Conservation (phyloP, 2,888 invertebrate genomes). For the Stenodema calcarata region DNA sequence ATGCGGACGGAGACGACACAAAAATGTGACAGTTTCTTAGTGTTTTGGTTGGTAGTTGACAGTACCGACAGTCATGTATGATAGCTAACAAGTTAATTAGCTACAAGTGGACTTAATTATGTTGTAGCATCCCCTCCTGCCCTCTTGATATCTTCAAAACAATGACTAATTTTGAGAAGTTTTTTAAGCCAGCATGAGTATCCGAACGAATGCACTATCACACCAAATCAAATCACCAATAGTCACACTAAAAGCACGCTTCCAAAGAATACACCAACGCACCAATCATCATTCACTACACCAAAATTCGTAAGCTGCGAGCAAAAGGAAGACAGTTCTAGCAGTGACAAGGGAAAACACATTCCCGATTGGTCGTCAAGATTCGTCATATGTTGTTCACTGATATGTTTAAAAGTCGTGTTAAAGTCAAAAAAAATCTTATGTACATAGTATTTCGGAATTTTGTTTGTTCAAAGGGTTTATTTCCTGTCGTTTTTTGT, state of each 20-base stretch:
- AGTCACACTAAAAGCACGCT: slow-evolving; percentile 44
- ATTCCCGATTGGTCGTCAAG: slow-evolving; percentile 12
- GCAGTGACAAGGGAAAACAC: slow-evolving; percentile 34
- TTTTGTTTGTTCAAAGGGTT: neutral
- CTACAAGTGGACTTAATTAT: no score
- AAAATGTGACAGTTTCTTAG: no score
- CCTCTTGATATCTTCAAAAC: neutral
- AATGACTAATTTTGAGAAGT: neutral
- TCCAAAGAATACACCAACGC: slow-evolving; percentile 43
- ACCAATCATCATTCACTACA: slow-evolving; percentile 45
- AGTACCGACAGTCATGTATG: no score
- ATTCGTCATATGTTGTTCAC: neutral
- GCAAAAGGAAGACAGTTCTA: slow-evolving; percentile 18
- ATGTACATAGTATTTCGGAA: neutral
- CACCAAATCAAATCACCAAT: slow-evolving; percentile 26
- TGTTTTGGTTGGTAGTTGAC: no score
- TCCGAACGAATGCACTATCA: slow-evolving; percentile 25
- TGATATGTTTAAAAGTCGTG: neutral
- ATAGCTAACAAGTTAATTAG: no score
- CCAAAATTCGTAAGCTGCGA: slow-evolving; percentile 37
- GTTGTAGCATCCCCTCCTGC: no score
- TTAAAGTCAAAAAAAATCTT: neutral
- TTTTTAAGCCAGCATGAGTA: neutral
- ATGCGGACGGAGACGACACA: no score
- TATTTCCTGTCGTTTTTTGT: slow-evolving; percentile 56